These are phyloP conservation scores for Opisthograptis luteolata DNA, from an alignment of 2,888 invertebrate genomes.

Conservation along the genomic window DNA sequence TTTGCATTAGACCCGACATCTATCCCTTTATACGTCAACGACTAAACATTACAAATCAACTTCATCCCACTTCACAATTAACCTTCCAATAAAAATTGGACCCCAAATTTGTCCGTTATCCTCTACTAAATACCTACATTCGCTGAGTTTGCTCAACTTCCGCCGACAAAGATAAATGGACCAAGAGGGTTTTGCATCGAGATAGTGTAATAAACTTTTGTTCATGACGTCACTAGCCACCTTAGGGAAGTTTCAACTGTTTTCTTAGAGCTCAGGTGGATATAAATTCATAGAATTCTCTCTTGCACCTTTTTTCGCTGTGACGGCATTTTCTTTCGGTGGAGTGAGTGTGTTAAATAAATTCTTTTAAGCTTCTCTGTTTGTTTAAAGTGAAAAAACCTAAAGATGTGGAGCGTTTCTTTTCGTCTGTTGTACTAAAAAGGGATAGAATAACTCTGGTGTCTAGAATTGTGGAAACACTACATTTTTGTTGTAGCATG, in stretches of 20 bases:
- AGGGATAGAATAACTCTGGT: no score
- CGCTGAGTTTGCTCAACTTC: conserved; percentile 51
- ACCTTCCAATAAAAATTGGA: conserved; percentile 42
- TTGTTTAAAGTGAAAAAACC: neutral
- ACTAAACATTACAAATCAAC: no score
- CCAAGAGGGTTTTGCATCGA: conserved; percentile 57
- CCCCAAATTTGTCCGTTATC: conserved; percentile 62
- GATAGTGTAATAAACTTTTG: conserved; percentile 69
- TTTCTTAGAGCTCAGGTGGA: conserved; percentile 54
- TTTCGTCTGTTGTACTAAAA: no score
- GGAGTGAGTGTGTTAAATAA: neutral
- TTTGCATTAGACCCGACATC: no score
- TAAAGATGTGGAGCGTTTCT: no score
- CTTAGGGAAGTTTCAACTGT: conserved; percentile 39
- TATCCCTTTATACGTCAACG: no score
- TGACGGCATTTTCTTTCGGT: conserved; percentile 41
- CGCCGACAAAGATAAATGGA: conserved; percentile 67
- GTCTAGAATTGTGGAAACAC: no score
- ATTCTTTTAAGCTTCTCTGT: conserved; percentile 22
- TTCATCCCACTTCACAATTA: conserved; percentile 40
- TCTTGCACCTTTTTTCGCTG: conserved; percentile 40
- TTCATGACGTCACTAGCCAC: conserved; percentile 49
- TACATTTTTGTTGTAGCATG: no score
- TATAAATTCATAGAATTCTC: conserved; percentile 53
- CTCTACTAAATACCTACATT: conserved; percentile 64